phyloP scores from a whole-genome alignment of 35 echinoderm and acorn worm species.

The Ophiothrix spiculata region DNA sequence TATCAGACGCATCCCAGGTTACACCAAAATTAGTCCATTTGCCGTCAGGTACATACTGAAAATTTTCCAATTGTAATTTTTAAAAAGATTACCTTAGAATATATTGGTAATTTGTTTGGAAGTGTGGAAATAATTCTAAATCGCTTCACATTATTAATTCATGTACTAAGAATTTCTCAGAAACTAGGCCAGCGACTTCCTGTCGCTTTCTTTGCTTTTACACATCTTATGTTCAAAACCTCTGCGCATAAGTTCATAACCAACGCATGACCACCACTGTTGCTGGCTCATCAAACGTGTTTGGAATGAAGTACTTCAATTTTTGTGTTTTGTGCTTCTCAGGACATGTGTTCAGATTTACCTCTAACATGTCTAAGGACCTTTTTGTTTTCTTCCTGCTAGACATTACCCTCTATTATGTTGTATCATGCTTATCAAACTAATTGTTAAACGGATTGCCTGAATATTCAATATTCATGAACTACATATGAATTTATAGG shows the following conservation, averaged over 20 bases:
- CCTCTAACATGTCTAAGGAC: too few species aligned
- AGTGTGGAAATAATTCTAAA: neutral
- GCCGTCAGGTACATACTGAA: neutral
- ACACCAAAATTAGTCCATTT: slow-evolving; percentile 57
- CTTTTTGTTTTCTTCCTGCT: too few species aligned
- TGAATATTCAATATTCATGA: neutral
- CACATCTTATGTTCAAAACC: too few species aligned
- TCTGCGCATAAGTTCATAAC: too few species aligned
- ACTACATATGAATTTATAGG: neutral
- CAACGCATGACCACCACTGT: too few species aligned
- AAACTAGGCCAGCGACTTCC: neutral
- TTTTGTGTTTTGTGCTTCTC: too few species aligned
- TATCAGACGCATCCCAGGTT: slow-evolving; percentile 40
- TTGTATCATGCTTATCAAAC: neutral
- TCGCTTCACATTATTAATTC: neutral
- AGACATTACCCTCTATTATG: neutral
- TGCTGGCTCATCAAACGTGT: too few species aligned
- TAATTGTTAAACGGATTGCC: neutral
- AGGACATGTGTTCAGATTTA: too few species aligned
- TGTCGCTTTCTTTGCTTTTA: too few species aligned
- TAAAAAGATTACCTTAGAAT: neutral
- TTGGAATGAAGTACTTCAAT: too few species aligned
- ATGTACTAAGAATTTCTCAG: neutral
- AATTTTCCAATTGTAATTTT: too few species aligned
- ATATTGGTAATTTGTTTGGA: neutral